A percentile compares a stretch with the other conserved stretches of the same genome.
Conservation (phyloP, 1,140 invertebrate species). For the Lasioglossum baleicum region DNA sequence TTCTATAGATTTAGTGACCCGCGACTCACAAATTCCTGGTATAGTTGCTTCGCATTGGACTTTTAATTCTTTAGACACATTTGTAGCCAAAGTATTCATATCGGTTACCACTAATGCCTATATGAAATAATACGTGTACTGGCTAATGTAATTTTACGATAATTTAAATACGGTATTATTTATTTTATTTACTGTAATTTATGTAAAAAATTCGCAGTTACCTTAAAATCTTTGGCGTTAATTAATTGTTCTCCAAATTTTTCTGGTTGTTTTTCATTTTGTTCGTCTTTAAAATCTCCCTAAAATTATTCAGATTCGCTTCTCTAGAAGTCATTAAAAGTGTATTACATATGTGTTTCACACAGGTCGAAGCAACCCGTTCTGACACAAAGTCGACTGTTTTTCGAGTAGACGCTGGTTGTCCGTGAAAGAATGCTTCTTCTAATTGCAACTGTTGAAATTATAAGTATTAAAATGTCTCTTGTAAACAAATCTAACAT, state of each 20-base stretch:
- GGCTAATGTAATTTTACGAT: too few relatives aligned
- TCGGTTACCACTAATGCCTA: conserved; percentile 55
- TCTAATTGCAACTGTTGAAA: conserved; percentile 82
- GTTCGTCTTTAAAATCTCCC: conserved; percentile 53
- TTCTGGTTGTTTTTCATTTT: conserved; percentile 18
- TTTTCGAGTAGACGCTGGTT: conserved; percentile 85
- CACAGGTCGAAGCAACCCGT: conserved; percentile 85
- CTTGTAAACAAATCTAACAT: neutral
- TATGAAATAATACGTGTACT: too few relatives aligned
- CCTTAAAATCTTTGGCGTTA: too few relatives aligned
- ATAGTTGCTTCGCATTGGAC: conserved; percentile 69
- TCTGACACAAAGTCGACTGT: conserved; percentile 89
- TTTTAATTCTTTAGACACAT: conserved; percentile 63
- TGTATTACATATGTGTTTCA: conserved; percentile 83
- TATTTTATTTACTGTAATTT: too few relatives aligned
- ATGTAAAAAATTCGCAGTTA: conserved; percentile 20
- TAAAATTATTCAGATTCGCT: conserved; percentile 60
- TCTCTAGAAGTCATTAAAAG: conserved; percentile 69
- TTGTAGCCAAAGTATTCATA: conserved; percentile 58
- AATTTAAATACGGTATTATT: too few relatives aligned
- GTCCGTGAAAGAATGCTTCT: conserved; percentile 88
- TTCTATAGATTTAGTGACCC: conserved; percentile 71
- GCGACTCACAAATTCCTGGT: conserved; percentile 66
- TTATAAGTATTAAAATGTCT: conserved; percentile 47
- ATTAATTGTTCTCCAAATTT: too few relatives aligned